These are phyloP conservation scores for Operophtera brumata DNA, from an alignment of 2,888 invertebrate genomes.

Conservation along the genomic window DNA sequence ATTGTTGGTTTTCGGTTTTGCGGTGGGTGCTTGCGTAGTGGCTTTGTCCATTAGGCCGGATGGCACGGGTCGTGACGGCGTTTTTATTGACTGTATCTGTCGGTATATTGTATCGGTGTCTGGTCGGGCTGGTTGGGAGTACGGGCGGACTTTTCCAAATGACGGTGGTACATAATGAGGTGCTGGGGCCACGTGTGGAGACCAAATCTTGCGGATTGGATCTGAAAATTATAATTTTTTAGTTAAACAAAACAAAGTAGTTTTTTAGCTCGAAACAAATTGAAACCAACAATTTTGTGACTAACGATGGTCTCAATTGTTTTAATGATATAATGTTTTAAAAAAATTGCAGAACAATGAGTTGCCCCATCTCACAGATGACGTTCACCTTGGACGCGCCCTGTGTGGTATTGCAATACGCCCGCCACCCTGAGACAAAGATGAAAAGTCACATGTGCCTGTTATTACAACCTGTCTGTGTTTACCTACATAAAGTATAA, in stretches of 20 bases:
- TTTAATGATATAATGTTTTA: not conserved
- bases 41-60: slow-evolving; percentile 60
- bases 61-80: slow-evolving; percentile 56
- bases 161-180: slow-evolving; percentile 48
- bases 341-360: no score
- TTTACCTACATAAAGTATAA: no score
- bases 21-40: slow-evolving; percentile 44
- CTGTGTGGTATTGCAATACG: no score
- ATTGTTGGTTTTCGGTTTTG: slow-evolving; percentile 46
- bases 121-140: slow-evolving; percentile 48
- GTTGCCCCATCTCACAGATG: no score
- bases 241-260: no score
- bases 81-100: slow-evolving; percentile 68
- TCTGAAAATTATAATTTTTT: slow-evolving; percentile 47
- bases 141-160: slow-evolving; percentile 58
- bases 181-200: slow-evolving; percentile 47
- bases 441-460: no score
- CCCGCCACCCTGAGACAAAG: no score
- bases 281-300: not conserved
- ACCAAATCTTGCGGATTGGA: slow-evolving; percentile 55
- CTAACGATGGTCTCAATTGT: not conserved
- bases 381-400: no score
- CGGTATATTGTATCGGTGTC: slow-evolving; percentile 60
- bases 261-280: not conserved
- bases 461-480: no score